phyloP scores from a whole-genome alignment of 53 echinoderm and acorn worm species.

The Patiria pectinifera region DNA sequence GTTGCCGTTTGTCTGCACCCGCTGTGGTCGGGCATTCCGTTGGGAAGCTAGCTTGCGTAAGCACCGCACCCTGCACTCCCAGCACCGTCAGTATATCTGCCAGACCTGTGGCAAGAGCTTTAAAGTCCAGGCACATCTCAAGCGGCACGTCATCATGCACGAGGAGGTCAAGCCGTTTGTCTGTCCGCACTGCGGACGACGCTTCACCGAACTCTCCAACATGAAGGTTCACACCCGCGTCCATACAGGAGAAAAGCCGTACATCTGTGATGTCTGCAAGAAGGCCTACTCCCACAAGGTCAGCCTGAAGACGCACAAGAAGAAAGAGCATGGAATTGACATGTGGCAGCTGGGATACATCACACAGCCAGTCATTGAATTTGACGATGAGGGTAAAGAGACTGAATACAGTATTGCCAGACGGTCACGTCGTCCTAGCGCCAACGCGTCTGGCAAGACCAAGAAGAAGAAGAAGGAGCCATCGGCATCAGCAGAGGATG shows the following conservation, averaged over 20 bases:
- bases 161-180: constrained; percentile 63
- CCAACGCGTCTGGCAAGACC: constrained; percentile 38
- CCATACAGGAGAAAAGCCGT: constrained; percentile 73
- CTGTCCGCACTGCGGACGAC: constrained; percentile 66
- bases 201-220: constrained; percentile 68
- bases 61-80: constrained; percentile 66
- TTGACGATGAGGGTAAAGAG: constrained; percentile 59
- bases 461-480: constrained; percentile 27
- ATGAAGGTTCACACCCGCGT: constrained; percentile 63
- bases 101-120: constrained; percentile 68
- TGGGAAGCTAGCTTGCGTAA: constrained; percentile 71
- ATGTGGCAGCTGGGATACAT: constrained; percentile 65
- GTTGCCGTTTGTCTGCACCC: constrained; percentile 54
- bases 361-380: constrained; percentile 60
- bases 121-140: constrained; percentile 61
- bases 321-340: constrained; percentile 68
- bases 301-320: constrained; percentile 75
- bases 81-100: constrained; percentile 70
- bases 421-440: constrained; percentile 46
- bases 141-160: constrained; percentile 67
- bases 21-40: constrained; percentile 57
- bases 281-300: constrained; percentile 69
- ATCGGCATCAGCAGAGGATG: neutral
- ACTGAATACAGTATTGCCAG: constrained; percentile 57
- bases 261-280: constrained; percentile 63